Conservation (phyloP, 2,113 vertebrate species). For the Morone chrysops region DNA sequence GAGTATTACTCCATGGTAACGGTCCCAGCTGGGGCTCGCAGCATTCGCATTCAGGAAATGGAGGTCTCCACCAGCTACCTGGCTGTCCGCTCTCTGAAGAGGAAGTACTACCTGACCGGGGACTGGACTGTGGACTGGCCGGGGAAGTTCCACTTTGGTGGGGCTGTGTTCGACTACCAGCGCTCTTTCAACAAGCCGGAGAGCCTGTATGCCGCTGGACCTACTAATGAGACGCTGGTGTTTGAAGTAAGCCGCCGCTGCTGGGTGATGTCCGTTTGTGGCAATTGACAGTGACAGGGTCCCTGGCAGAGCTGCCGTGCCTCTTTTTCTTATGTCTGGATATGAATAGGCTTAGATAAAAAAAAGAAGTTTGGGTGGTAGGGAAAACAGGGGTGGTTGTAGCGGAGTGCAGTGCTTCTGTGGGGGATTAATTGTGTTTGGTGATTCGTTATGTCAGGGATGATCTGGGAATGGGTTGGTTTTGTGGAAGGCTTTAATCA, state of each 20-base stretch:
- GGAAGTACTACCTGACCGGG: conserved; percentile 92
- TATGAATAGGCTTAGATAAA: conserved; percentile 69
- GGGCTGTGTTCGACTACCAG: conserved; percentile 92
- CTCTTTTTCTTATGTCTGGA: conserved; percentile 53
- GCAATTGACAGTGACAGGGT: conserved; percentile 70
- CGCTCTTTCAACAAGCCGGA: conserved; percentile 90
- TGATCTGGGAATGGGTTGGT: conserved; percentile 30
- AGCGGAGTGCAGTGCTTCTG: conserved; percentile 48
- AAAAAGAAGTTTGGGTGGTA: conserved; percentile 54
- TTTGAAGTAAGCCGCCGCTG: conserved; percentile 92
- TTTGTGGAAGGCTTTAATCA: conserved; percentile 51
- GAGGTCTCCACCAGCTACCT: conserved; percentile 93
- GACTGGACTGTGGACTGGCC: conserved; percentile 98
- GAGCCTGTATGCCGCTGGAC: conserved; percentile 90
- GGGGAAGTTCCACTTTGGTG: conserved; percentile 91
- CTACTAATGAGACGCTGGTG: conserved; percentile 96
- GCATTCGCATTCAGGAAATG: conserved; percentile 89
- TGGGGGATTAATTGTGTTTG: conserved; percentile 60
- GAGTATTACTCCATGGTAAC: conserved; percentile 93
- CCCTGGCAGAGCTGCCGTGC: conserved; percentile 62
- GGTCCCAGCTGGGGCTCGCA: conserved; percentile 90
- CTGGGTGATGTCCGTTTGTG: conserved; percentile 65
- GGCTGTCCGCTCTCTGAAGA: conserved; percentile 88
- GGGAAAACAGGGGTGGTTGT: conserved; percentile 40
- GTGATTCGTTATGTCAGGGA: conserved; percentile 64